Conservation (phyloP, 2,888 invertebrate genomes). For the Dendrolimus houi region DNA sequence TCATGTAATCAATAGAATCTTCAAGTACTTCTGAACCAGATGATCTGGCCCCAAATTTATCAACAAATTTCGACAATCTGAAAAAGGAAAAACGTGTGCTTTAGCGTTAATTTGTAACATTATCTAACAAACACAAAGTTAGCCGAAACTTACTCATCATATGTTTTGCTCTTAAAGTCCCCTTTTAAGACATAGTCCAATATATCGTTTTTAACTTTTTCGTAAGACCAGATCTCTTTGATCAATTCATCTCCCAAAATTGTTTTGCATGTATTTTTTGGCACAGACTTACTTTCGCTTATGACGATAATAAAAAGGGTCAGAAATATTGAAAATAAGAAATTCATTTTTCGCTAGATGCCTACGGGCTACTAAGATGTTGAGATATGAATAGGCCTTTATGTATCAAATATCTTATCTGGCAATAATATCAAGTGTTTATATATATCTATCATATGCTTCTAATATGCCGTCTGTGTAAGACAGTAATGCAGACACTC, state of each 20-base stretch:
- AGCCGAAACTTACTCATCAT: slow-evolving; percentile 56
- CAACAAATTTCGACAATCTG: slow-evolving; percentile 61
- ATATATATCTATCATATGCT: not conserved
- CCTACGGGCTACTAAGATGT: slow-evolving; percentile 26
- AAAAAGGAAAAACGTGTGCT: slow-evolving; percentile 9
- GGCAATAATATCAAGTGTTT: not conserved
- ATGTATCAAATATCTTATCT: slow-evolving; percentile 38
- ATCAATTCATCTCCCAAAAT: slow-evolving; percentile 60
- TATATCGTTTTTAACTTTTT: slow-evolving; percentile 65
- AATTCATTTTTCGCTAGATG: slow-evolving; percentile 35
- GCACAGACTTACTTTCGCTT: slow-evolving; percentile 36
- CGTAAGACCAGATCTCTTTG: slow-evolving; percentile 78
- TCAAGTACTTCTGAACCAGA: slow-evolving; percentile 80
- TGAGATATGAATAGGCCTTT: slow-evolving; percentile 18
- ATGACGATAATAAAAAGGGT: slow-evolving; percentile 27
- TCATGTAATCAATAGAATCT: slow-evolving; percentile 81
- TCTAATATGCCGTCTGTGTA: not conserved
- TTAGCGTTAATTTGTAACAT: too few relatives aligned
- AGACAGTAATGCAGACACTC: too few relatives aligned
- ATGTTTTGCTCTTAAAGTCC: slow-evolving; percentile 74
- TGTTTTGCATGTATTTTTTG: slow-evolving; percentile 38
- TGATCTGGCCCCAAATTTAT: slow-evolving; percentile 79
- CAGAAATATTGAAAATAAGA: slow-evolving; percentile 23
- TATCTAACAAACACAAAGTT: not conserved
- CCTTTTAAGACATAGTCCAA: slow-evolving; percentile 67